Conservation (phyloP, 2,113 vertebrate genomes). For the Melanotaenia duboulayi region DNA sequence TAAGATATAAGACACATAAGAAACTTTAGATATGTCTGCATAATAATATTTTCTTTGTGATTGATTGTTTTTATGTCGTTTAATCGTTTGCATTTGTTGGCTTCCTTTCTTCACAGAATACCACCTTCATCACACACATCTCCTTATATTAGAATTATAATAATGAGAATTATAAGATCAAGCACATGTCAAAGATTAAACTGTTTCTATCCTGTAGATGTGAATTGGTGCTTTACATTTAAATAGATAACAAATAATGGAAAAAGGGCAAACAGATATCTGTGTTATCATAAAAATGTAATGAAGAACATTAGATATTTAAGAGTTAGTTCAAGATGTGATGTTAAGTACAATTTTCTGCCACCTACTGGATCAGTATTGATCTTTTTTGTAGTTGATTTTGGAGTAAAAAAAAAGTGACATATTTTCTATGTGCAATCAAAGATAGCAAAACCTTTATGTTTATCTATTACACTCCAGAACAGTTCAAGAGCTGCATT, state of each 20-base stretch:
- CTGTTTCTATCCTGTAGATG: background rate
- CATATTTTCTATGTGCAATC: slow-evolving; percentile 3
- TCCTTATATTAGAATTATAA: no score
- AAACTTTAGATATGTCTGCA: slow-evolving; percentile 23
- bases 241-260: background rate
- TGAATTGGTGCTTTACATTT: background rate
- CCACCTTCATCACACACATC: background rate
- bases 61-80: background rate
- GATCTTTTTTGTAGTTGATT: slow-evolving; percentile 21
- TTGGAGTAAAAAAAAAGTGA: background rate
- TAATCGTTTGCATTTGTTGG: background rate
- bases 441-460: background rate
- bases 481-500: no score
- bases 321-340: no score
- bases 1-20: no score
- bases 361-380: slow-evolving; percentile 71
- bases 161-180: no score
- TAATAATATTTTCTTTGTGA: slow-evolving; percentile 12
- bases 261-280: background rate
- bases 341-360: slow-evolving; percentile 67
- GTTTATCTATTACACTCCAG: no score
- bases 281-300: background rate
- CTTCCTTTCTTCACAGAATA: background rate
- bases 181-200: background rate
- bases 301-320: background rate